Evolutionary conservation across 2,888 invertebrate species (phyloP), one percentile per base, ranked within the genome.

Genomic region (Ditula angustiorana): DNA sequence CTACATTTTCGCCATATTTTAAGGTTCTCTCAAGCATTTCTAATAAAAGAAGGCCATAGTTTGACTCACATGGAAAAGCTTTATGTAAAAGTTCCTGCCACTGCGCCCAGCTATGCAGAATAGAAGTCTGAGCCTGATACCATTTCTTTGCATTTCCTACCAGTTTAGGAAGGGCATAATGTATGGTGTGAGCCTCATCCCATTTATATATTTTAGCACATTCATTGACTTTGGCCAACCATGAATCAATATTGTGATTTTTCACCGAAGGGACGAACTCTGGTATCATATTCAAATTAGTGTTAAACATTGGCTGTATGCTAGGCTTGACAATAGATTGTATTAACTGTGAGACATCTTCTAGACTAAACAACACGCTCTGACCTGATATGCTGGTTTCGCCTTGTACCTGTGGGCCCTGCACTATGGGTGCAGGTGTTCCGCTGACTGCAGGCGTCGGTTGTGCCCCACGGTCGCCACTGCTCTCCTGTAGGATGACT

Each of bases 141-240:
- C 52, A 52, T 2, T 35, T 23, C 2, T 52, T 52, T 5, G 52
- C 52, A 35, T 21, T 52, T 7, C 52, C 52, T 33, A 52, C 23
- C 5, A 52, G 23, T 11, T 52, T 52, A 1, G 35, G 52, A n/a
- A 52, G 52, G 5, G 35, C 52, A 23, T 52, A 33, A 3, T 52
- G 52, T n/a, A 52, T 52, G 11, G n/a, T 52, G 33, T 52, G 52
- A 5, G 52, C 52, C 19, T 52, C 52, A 23, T 52, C 35, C 52
- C 35, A 52, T n/a, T 35, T 35, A 33, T 52, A 52, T 13, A 52
- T 33, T 7, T 35, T 33, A 7, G 23, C 52, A 28, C 52, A 52
- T 33, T 53, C 53, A 23, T 53, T 35, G 13, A 53, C 53, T 13
- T 53, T 53, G 8, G 35, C 21, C 2, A 53, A 2, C 53, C 53